phyloP scores from a whole-genome alignment of 2,888 invertebrate genomes.

The Microplitis manilae region DNA sequence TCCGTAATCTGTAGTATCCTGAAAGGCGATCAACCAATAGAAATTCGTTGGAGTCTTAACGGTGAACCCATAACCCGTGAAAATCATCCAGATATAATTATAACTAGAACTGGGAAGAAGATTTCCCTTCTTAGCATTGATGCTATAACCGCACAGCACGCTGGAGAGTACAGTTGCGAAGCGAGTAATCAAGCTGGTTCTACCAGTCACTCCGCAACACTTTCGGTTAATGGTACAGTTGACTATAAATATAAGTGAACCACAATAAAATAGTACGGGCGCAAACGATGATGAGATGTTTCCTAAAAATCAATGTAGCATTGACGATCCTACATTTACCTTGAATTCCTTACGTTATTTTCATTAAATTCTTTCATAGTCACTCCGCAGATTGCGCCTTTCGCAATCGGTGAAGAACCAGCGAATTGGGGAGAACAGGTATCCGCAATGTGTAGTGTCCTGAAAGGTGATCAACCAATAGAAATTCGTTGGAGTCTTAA shows the following conservation, averaged over 20 bases:
- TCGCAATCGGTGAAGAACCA: conserved; percentile 79
- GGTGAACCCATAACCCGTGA: conserved; percentile 57
- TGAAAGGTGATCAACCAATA: conserved; percentile 86
- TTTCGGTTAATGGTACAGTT: conserved; percentile 51
- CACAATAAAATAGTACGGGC: background rate
- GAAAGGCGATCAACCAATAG: conserved; percentile 86
- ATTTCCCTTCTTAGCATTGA: conserved; percentile 71
- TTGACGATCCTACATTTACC: background rate
- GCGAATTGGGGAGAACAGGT: conserved; percentile 84
- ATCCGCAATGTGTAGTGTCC: conserved; percentile 81
- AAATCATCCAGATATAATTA: conserved; percentile 61
- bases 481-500: conserved; percentile 80
- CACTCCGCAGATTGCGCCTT: conserved; percentile 80
- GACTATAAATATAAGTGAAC: background rate
- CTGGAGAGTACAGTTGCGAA: conserved; percentile 73
- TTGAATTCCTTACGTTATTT: background rate
- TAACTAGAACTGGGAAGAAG: conserved; percentile 66
- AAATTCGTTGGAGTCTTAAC: conserved; percentile 79
- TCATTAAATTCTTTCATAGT: conserved; percentile 70
- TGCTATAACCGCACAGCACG: conserved; percentile 71
- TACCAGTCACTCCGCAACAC: conserved; percentile 70
- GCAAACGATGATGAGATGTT: background rate
- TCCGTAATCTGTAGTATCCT: conserved; percentile 81
- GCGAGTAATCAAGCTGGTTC: conserved; percentile 73
- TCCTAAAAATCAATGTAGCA: background rate